Conservation (phyloP, 2,888 invertebrate genomes). For the Mesoligia furuncula region DNA sequence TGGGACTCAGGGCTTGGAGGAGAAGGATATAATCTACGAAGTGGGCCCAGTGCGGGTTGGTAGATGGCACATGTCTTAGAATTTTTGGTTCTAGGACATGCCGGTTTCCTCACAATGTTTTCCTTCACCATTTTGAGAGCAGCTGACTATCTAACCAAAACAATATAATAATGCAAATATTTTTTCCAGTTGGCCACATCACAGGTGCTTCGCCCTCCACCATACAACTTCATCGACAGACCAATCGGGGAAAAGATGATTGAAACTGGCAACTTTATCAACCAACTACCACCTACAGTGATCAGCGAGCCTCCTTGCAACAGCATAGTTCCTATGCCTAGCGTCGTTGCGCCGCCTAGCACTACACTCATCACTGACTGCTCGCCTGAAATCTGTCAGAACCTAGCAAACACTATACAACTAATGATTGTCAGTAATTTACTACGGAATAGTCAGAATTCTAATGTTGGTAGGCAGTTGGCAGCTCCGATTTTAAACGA, state of each 20-base stretch:
- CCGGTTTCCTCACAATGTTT: background rate
- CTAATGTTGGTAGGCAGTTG: conserved; percentile 72
- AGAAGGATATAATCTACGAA: too few species aligned
- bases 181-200: conserved; percentile 70
- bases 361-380: conserved; percentile 82
- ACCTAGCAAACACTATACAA: conserved; percentile 81
- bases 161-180: background rate
- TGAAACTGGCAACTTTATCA: conserved; percentile 64
- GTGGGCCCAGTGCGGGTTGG: too few species aligned
- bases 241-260: conserved; percentile 62
- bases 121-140: background rate
- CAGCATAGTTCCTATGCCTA: conserved; percentile 61
- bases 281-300: conserved; percentile 43
- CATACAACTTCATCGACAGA: conserved; percentile 65
- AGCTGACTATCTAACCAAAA: too few species aligned
- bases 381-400: conserved; percentile 81
- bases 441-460: conserved; percentile 74
- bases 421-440: conserved; percentile 81
- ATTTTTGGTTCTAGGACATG: background rate
- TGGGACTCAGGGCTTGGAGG: too few species aligned
- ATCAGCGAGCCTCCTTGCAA: conserved; percentile 65
- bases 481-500: conserved; percentile 77
- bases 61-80: too few species aligned
- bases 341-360: conserved; percentile 53
- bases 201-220: conserved; percentile 70